These are phyloP conservation scores for Euplagia quadripunctaria DNA, from an alignment of 2,888 invertebrate species.

Conservation along the genomic window DNA sequence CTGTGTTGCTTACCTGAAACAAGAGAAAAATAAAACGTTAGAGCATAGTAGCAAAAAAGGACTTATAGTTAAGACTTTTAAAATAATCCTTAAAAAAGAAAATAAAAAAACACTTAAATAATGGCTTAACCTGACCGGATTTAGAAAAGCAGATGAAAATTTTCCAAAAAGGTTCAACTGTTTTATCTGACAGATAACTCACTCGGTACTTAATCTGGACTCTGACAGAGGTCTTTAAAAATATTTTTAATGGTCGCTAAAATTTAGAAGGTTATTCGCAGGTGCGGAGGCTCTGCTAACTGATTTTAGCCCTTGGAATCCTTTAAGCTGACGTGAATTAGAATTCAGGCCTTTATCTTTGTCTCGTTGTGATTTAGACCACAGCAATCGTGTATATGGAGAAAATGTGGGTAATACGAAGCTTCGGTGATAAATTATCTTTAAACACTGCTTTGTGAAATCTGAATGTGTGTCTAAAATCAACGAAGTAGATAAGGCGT, in stretches of 20 bases:
- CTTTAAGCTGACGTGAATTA: slow-evolving; percentile 62
- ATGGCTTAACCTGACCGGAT: slow-evolving; percentile 32
- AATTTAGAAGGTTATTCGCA: slow-evolving; percentile 45
- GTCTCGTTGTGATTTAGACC: slow-evolving; percentile 50
- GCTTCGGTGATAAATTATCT: slow-evolving; percentile 14
- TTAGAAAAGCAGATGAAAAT: slow-evolving; percentile 43
- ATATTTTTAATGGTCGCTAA: slow-evolving; percentile 55
- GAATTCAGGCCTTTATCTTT: slow-evolving; percentile 65
- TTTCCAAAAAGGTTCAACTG: slow-evolving; percentile 42
- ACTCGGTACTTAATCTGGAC: slow-evolving; percentile 53
- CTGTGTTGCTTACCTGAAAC: slow-evolving; percentile 64
- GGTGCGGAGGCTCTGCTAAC: slow-evolving; percentile 50
- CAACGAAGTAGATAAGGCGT: not conserved
- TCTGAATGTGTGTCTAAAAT: not conserved
- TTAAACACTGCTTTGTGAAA: slow-evolving; percentile 4
- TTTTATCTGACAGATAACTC: slow-evolving; percentile 58
- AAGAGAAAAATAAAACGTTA: slow-evolving; percentile 43
- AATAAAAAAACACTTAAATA: slow-evolving; percentile 19
- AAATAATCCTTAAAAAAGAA: slow-evolving; percentile 18
- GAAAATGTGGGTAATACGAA: slow-evolving; percentile 26
- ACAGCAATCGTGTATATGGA: slow-evolving; percentile 24
- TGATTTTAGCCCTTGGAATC: slow-evolving; percentile 60
- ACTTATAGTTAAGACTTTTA: slow-evolving; percentile 7
- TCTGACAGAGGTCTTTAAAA: slow-evolving; percentile 59
- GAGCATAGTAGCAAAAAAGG: not conserved